Conservation (phyloP, 2,797 vertebrate genomes). For the Amphiprion clarkii region DNA sequence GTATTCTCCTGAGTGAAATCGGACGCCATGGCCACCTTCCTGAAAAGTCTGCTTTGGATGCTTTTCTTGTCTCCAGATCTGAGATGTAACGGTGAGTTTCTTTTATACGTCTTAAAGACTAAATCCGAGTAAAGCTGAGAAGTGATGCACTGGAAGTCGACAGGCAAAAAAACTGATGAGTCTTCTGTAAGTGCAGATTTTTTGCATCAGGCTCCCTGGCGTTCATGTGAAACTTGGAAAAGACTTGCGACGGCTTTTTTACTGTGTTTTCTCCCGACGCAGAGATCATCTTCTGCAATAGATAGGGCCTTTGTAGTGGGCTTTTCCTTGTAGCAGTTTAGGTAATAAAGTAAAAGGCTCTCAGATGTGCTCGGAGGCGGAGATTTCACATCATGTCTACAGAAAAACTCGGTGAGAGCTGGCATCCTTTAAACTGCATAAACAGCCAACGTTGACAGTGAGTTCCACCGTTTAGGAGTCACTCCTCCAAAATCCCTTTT, state of each 20-base stretch:
- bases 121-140: not conserved
- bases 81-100: slow-evolving; percentile 77
- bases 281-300: not conserved
- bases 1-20: slow-evolving; percentile 23
- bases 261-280: not conserved
- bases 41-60: slow-evolving; percentile 58
- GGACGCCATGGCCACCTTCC: slow-evolving; percentile 49
- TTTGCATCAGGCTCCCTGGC: not conserved
- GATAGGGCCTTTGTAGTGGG: not conserved
- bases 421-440: too few species aligned
- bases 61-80: slow-evolving; percentile 50
- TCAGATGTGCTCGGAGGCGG: not conserved
- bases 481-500: too few species aligned
- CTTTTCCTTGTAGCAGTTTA: not conserved
- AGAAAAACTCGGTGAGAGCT: not conserved
- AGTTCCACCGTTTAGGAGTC: too few species aligned
- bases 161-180: too few species aligned
- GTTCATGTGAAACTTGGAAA: not conserved
- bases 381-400: not conserved
- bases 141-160: not conserved
- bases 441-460: too few species aligned
- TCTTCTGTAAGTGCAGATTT: too few species aligned
- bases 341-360: too few species aligned
- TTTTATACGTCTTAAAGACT: not conserved
- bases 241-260: not conserved